A percentile compares a stretch with the other conserved stretches of the same genome.
phyloP scores from a whole-genome alignment of 2,888 invertebrate species.

The Lithodes maja region DNA sequence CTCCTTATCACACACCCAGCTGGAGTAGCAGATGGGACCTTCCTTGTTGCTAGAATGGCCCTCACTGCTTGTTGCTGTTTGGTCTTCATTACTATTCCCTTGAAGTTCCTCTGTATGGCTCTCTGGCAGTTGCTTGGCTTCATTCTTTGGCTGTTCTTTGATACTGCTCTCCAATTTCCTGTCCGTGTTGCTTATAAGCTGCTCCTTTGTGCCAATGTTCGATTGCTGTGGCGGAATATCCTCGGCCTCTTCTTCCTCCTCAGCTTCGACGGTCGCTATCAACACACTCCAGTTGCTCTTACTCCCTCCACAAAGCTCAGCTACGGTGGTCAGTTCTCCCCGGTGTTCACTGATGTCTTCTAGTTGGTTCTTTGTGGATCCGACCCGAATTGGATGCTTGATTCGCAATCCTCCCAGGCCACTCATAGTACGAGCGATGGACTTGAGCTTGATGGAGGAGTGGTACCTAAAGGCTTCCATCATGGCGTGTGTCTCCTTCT shows the following conservation, averaged over 20 bases:
- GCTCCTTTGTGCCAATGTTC: too few species aligned
- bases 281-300: neutral
- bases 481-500: conserved; percentile 8
- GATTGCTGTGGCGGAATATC: too few species aligned
- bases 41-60: too few species aligned
- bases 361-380: neutral
- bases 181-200: too few species aligned
- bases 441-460: conserved; percentile 21
- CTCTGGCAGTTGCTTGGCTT: too few species aligned
- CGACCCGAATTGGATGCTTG: neutral
- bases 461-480: conserved; percentile 3
- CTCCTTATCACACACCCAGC: too few species aligned
- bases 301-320: neutral
- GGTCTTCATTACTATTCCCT: too few species aligned
- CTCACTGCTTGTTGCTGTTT: too few species aligned
- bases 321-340: neutral
- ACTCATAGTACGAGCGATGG: conserved; percentile 21
- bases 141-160: too few species aligned
- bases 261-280: neutral
- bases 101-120: too few species aligned
- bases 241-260: neutral
- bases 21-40: too few species aligned
- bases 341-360: neutral
- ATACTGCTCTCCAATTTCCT: too few species aligned
- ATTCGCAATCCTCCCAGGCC: neutral